Conservation (phyloP, 1,140 invertebrate genomes). For the Lethocerus indicus region DNA sequence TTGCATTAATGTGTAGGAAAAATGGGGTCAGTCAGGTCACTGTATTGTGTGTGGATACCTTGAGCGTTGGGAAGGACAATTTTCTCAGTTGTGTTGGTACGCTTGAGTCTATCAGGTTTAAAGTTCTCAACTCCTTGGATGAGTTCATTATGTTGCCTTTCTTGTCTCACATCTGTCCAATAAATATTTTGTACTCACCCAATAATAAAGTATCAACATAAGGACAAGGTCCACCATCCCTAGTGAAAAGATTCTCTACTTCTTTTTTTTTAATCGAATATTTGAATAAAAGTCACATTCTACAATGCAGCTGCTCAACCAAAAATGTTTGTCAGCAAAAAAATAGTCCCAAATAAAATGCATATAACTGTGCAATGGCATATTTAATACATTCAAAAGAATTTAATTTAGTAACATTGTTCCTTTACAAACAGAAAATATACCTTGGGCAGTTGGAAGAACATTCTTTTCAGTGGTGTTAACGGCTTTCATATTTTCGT, state of each 20-base stretch:
- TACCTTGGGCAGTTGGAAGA: conserved; percentile 77
- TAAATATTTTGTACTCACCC: no score
- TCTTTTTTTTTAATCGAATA: background rate
- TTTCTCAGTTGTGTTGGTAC: conserved; percentile 61
- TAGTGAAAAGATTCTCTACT: background rate
- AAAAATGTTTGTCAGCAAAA: background rate
- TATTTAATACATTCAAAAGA: no score
- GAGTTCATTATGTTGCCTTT: conserved; percentile 51
- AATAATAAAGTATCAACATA: background rate
- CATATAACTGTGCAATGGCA: background rate
- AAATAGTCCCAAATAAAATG: background rate
- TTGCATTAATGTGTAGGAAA: no score
- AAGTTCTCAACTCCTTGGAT: conserved; percentile 57
- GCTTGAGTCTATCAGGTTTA: conserved; percentile 45
- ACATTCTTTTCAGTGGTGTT: conserved; percentile 73
- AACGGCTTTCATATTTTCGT: conserved; percentile 63
- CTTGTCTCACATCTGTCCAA: conserved; percentile 50
- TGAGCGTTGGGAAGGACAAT: conserved; percentile 57
- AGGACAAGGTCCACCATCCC: background rate
- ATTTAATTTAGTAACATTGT: no score
- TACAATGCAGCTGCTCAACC: background rate
- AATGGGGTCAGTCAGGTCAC: no score
- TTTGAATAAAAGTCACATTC: background rate
- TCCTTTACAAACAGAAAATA: conserved; percentile 13
- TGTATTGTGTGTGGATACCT: conserved; percentile 32